These are phyloP conservation scores for Catagonus wagneri DNA, from an alignment of 2,113 vertebrate genomes.

Conservation along the genomic window DNA sequence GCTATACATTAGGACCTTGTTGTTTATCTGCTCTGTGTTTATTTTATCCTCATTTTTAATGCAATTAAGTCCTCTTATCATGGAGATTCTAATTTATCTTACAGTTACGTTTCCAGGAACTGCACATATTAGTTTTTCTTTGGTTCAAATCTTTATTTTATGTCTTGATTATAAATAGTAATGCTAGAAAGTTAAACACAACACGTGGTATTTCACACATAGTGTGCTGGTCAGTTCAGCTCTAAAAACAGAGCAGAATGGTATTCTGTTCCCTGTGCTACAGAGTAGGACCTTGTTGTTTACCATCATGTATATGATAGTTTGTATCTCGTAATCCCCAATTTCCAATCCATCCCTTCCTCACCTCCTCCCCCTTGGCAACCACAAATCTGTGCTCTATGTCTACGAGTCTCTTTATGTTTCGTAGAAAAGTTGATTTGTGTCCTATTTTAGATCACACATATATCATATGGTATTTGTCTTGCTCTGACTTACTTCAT, in stretches of 20 bases:
- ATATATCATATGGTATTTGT: too few relatives aligned
- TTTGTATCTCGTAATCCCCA: background rate
- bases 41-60: background rate
- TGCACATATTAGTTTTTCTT: background rate
- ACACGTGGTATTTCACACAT: rapidly evolving
- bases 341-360: background rate
- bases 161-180: background rate
- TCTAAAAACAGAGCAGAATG: background rate
- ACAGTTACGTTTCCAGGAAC: background rate
- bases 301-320: background rate
- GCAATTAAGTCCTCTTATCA: background rate
- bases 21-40: background rate
- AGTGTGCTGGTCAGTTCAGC: background rate
- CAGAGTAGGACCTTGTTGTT: background rate
- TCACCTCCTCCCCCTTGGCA: background rate
- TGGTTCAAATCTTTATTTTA: background rate
- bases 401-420: background rate
- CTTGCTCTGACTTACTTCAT: background rate
- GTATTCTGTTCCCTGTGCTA: background rate
- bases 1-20: too few relatives aligned
- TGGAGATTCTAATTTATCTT: background rate
- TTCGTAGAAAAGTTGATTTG: too few relatives aligned
- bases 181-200: background rate
- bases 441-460: too few relatives aligned
- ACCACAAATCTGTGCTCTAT: background rate